Evolutionary conservation across 2,888 invertebrate species (phyloP).

Genomic region (Hemithea aestivaria): DNA sequence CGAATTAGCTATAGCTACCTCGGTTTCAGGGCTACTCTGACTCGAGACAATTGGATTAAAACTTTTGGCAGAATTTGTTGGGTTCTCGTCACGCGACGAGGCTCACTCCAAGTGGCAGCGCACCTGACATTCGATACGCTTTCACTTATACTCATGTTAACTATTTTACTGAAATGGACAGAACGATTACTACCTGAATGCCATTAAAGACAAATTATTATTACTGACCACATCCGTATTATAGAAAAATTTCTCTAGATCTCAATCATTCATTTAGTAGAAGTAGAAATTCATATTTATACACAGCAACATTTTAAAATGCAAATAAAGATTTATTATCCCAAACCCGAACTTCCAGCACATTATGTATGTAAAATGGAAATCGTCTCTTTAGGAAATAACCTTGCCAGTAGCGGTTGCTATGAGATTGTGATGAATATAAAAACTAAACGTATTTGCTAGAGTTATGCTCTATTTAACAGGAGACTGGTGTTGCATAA

Average conservation of each 20-base stretch:
- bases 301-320: too few relatives aligned
- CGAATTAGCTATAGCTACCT: slow-evolving; percentile 35
- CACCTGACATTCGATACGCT: slow-evolving; percentile 41
- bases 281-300: too few relatives aligned
- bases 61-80: slow-evolving; percentile 57
- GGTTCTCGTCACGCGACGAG: slow-evolving; percentile 49
- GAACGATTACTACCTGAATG: slow-evolving; percentile 8
- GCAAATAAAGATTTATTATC: too few relatives aligned
- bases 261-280: too few relatives aligned
- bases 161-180: slow-evolving; percentile 9
- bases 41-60: slow-evolving; percentile 57
- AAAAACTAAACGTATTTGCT: slow-evolving; percentile 16
- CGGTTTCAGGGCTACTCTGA: slow-evolving; percentile 36
- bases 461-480: slow-evolving; percentile 21
- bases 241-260: too few relatives aligned
- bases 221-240: too few relatives aligned
- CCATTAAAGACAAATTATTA: slow-evolving; percentile 3
- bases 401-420: slow-evolving; percentile 5
- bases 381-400: slow-evolving; percentile 11
- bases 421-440: slow-evolving; percentile 9
- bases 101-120: slow-evolving; percentile 31
- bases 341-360: too few relatives aligned
- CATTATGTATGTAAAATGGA: too few relatives aligned
- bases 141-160: slow-evolving; percentile 32
- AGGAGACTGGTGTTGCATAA: slow-evolving; percentile 20